phyloP scores from a whole-genome alignment of 2,888 invertebrate species.

The Eudemis profundana region DNA sequence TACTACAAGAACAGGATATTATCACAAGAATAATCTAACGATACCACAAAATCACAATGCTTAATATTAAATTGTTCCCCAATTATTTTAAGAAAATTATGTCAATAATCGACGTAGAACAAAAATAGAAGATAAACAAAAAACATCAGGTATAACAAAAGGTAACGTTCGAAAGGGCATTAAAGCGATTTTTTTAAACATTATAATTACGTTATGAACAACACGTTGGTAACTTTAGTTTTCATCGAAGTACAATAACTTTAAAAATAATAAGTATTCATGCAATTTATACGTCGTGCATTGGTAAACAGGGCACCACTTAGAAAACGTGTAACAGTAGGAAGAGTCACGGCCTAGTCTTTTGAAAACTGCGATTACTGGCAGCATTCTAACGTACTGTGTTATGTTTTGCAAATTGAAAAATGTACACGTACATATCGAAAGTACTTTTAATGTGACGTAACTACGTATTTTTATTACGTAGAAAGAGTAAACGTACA shows the following conservation, averaged over 20 bases:
- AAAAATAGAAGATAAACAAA: slow-evolving; percentile 71
- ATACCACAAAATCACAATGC: slow-evolving; percentile 81
- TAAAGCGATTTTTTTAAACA: slow-evolving; percentile 74
- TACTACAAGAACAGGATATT: slow-evolving; percentile 69
- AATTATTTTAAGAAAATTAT: slow-evolving; percentile 66
- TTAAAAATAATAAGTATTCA: slow-evolving; percentile 49
- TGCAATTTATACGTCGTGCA: slow-evolving; percentile 58
- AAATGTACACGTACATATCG: slow-evolving; percentile 7
- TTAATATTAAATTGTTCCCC: slow-evolving; percentile 83
- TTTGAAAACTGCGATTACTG: not conserved
- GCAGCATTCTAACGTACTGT: not conserved
- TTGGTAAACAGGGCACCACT: slow-evolving; percentile 54
- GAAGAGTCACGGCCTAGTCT: slow-evolving; percentile 9
- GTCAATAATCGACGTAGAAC: slow-evolving; percentile 70
- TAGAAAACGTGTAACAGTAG: slow-evolving; percentile 30
- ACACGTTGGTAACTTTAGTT: slow-evolving; percentile 83
- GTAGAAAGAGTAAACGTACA: slow-evolving; percentile 37
- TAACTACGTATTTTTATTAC: slow-evolving; percentile 35
- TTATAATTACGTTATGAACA: slow-evolving; percentile 79
- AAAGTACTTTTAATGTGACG: slow-evolving; percentile 21
- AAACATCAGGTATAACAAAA: slow-evolving; percentile 80
- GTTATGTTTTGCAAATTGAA: slow-evolving; percentile 13
- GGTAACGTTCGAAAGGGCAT: slow-evolving; percentile 80
- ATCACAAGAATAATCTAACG: slow-evolving; percentile 80
- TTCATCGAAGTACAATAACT: slow-evolving; percentile 61